Conservation (phyloP, 2,888 invertebrate genomes). For the Cyclophora punctaria region DNA sequence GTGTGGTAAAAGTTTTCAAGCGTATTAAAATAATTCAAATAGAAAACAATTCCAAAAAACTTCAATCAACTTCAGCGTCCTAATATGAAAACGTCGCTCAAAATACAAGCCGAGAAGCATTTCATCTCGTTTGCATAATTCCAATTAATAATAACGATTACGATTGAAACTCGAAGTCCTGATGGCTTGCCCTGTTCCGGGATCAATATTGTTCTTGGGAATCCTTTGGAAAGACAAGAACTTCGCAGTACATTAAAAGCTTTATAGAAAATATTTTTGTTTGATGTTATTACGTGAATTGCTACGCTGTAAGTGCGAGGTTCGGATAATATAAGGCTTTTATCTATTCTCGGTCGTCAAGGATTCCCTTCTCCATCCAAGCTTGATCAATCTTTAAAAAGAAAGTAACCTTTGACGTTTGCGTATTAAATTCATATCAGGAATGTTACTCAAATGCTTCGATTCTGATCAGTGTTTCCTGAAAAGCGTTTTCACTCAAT, state of each 20-base stretch:
- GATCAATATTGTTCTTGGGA: conserved; percentile 43
- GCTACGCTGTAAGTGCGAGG: no score
- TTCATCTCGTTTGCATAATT: conserved; percentile 51
- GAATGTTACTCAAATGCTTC: no score
- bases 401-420: no score
- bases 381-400: no score
- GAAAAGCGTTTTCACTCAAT: no score
- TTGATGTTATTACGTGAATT: no score
- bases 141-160: conserved; percentile 52
- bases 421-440: no score
- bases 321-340: no score
- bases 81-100: conserved; percentile 24
- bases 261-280: conserved; percentile 9
- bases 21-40: background rate
- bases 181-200: conserved; percentile 20
- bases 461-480: no score
- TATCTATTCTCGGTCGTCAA: no score
- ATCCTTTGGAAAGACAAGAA: conserved; percentile 26
- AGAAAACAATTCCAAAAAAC: conserved; percentile 7
- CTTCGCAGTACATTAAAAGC: conserved; percentile 22
- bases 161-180: conserved; percentile 33
- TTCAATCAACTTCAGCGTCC: conserved; percentile 12
- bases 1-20: background rate
- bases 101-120: conserved; percentile 27
- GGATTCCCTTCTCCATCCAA: no score